Conservation (phyloP, 1,140 invertebrate genomes). For the Trachymyrmex septentrionalis region DNA sequence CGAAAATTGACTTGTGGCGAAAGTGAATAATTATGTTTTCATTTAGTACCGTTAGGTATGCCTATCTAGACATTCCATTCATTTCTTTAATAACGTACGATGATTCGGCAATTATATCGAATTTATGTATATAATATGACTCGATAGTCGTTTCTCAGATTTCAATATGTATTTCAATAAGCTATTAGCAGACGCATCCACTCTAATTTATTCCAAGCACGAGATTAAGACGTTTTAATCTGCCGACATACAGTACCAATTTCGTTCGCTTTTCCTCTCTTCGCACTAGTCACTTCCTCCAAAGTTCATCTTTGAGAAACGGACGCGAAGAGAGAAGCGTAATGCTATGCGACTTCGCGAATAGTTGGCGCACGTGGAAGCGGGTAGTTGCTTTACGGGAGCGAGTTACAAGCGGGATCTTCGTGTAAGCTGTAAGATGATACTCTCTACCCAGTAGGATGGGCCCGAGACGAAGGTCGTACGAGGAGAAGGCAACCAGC, state of each 20-base stretch:
- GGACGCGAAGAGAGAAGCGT: constrained; percentile 54
- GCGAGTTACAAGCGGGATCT: constrained; percentile 75
- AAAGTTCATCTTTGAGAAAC: constrained; percentile 64
- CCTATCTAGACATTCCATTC: neutral
- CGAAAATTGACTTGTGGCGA: constrained; percentile 3
- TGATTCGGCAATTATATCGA: neutral
- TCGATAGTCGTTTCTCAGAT: neutral
- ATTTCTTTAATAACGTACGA: neutral
- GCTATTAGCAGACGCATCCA: neutral
- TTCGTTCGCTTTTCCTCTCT: constrained; percentile 26
- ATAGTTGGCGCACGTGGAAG: constrained; percentile 49
- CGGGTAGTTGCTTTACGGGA: constrained; percentile 71
- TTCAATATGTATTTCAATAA: neutral
- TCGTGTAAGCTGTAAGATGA: constrained; percentile 79
- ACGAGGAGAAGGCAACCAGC: constrained; percentile 40
- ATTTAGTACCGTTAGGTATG: neutral
- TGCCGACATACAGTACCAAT: neutral
- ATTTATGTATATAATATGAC: neutral
- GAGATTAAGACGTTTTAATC: constrained; percentile 29
- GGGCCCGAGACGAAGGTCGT: constrained; percentile 66
- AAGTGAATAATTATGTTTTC: constrained; percentile 8
- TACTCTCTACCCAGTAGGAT: constrained; percentile 69
- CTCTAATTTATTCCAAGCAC: constrained; percentile 25
- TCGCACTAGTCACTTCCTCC: constrained; percentile 19
- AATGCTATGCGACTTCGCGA: constrained; percentile 13